A percentile compares a stretch with the other conserved stretches of the same genome.
Evolutionary conservation across 35 echinoderm and acorn worm species (phyloP).

Genomic region (Lytechinus variegatus): DNA sequence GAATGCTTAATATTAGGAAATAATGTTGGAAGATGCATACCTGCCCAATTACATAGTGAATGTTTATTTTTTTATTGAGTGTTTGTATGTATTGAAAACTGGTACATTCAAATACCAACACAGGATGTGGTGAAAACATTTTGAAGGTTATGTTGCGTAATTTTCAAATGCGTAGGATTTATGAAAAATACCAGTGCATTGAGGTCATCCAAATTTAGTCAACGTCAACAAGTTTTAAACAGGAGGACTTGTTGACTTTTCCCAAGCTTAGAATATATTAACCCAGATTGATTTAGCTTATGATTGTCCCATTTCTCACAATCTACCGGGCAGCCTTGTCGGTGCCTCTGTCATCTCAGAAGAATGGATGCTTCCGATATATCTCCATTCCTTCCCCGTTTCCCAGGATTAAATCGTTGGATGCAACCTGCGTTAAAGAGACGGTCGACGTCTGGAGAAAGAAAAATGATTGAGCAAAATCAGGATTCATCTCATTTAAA

Average conservation of each 20-base stretch:
- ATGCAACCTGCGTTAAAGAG: neutral
- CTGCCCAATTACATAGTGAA: too few relatives aligned
- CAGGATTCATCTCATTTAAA: too few relatives aligned
- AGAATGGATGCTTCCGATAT: neutral
- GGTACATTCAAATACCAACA: neutral
- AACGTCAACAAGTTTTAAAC: constrained; percentile 13
- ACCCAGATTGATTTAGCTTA: constrained; percentile 3
- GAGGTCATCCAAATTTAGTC: neutral
- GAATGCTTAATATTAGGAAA: too few relatives aligned
- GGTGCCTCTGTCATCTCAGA: constrained; percentile 7
- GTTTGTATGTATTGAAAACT: too few relatives aligned
- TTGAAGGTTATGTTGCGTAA: too few relatives aligned
- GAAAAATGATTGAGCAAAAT: too few relatives aligned
- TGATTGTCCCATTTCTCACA: neutral
- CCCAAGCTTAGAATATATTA: neutral
- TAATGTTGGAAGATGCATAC: too few relatives aligned
- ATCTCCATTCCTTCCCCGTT: neutral
- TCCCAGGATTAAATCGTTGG: neutral
- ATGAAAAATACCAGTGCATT: too few relatives aligned
- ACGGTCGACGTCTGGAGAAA: too few relatives aligned
- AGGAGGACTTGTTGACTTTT: neutral
- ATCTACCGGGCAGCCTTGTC: neutral
- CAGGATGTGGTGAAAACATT: neutral
- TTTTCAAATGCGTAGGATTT: too few relatives aligned
- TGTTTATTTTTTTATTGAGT: too few relatives aligned